phyloP scores from a whole-genome alignment of 2,888 invertebrate species.

The Tetramorium bicarinatum region DNA sequence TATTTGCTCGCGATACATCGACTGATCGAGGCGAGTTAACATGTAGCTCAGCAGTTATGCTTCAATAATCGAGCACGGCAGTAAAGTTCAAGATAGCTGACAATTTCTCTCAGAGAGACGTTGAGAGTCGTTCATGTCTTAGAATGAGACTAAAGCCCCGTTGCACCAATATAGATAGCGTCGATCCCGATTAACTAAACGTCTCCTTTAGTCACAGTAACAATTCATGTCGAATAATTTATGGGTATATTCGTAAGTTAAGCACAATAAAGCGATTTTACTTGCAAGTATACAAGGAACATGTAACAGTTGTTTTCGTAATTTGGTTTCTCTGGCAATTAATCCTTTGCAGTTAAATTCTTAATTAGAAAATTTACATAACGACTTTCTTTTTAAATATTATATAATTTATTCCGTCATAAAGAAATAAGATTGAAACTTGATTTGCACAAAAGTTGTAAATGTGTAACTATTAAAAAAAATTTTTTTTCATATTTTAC shows the following conservation, averaged over 20 bases:
- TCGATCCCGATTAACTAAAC: conserved; percentile 9
- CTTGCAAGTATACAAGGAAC: too few relatives aligned
- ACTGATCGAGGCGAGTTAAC: conserved; percentile 41
- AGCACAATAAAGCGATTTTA: neutral
- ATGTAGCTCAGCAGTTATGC: conserved; percentile 42
- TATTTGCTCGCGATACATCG: conserved; percentile 32
- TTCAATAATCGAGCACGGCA: conserved; percentile 45
- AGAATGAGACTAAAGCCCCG: conserved; percentile 11
- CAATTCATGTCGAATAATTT: neutral
- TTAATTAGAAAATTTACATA: conserved; percentile 1
- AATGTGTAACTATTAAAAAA: neutral
- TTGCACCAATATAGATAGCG: neutral
- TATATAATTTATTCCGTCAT: neutral
- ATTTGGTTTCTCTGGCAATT: neutral
- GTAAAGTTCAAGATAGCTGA: conserved; percentile 28
- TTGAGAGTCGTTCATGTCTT: neutral
- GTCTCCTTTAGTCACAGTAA: neutral
- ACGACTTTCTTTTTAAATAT: conserved; percentile 25
- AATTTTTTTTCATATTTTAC: neutral
- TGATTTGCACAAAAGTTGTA: neutral
- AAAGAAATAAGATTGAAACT: neutral
- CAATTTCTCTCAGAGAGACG: conserved; percentile 23
- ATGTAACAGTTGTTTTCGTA: neutral
- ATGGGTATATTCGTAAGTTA: neutral
- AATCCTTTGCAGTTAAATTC: neutral